phyloP scores from a whole-genome alignment of 2,888 invertebrate species.

The Lysandra coridon region DNA sequence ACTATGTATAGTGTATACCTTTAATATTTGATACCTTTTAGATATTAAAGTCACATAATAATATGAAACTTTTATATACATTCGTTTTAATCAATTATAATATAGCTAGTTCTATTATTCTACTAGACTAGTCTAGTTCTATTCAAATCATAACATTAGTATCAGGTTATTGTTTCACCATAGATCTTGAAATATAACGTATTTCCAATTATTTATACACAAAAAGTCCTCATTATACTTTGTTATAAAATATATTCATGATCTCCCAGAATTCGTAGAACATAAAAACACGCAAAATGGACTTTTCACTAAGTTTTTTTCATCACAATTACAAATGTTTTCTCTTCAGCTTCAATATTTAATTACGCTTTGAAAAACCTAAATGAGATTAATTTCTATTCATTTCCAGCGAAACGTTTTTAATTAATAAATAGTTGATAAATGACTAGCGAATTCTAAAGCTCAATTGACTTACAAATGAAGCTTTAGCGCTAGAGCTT shows the following conservation, averaged over 20 bases:
- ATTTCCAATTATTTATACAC: background rate
- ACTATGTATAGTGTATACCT: background rate
- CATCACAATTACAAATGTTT: background rate
- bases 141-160: background rate
- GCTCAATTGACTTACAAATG: slow-evolving; percentile 26
- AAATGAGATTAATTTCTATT: background rate
- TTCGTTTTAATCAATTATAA: too few relatives aligned
- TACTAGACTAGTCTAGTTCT: background rate
- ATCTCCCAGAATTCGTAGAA: background rate
- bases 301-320: background rate
- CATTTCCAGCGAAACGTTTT: slow-evolving; percentile 14
- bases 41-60: too few relatives aligned
- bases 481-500: slow-evolving; percentile 26
- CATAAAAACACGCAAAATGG: background rate
- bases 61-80: too few relatives aligned
- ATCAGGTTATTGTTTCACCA: background rate
- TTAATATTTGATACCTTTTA: too few relatives aligned
- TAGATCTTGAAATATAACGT: background rate
- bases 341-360: background rate
- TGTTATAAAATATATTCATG: background rate
- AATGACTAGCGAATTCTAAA: slow-evolving; percentile 26
- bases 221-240: background rate
- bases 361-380: background rate
- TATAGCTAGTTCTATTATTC: too few relatives aligned
- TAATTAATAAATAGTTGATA: slow-evolving; percentile 23